Evolutionary conservation across 1,140 invertebrate genomes (phyloP).

Genomic region (Oryzaephilus surinamensis): DNA sequence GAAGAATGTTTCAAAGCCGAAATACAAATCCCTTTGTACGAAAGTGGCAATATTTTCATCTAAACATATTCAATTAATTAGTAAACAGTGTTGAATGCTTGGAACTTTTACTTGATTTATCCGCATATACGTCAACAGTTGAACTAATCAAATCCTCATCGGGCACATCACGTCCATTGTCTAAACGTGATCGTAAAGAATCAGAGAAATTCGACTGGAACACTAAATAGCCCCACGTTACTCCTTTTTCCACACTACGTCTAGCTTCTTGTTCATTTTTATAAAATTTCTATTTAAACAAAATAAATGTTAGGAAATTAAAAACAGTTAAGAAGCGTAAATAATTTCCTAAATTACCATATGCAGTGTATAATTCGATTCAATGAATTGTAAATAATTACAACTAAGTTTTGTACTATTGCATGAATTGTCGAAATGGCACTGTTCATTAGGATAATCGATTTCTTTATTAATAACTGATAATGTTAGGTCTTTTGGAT

Average conservation of each 20-base stretch:
- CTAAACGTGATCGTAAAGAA: slow-evolving; percentile 60
- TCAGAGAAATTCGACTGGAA: slow-evolving; percentile 81
- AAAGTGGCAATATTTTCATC: slow-evolving; percentile 84
- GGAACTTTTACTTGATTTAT: slow-evolving; percentile 73
- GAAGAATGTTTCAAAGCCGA: slow-evolving; percentile 66
- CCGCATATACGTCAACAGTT: slow-evolving; percentile 73
- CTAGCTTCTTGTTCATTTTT: too few relatives aligned
- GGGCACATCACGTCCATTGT: slow-evolving; percentile 51
- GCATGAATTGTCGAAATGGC: slow-evolving; percentile 50
- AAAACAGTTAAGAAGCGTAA: too few relatives aligned
- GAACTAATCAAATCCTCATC: slow-evolving; percentile 71
- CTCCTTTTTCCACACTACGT: slow-evolving; percentile 47
- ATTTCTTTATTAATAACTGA: slow-evolving; percentile 81
- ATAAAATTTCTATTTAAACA: too few relatives aligned
- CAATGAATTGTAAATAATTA: slow-evolving; percentile 59
- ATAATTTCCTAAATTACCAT: slow-evolving; percentile 11
- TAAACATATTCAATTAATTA: slow-evolving; percentile 35
- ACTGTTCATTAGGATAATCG: slow-evolving; percentile 38
- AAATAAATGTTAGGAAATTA: too few relatives aligned
- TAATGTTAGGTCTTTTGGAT: slow-evolving; percentile 73
- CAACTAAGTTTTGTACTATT: slow-evolving; percentile 61
- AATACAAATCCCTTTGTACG: slow-evolving; percentile 67
- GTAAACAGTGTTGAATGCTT: too few relatives aligned
- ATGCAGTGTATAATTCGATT: slow-evolving; percentile 31
- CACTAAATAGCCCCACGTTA: slow-evolving; percentile 77